Evolutionary conservation across 2,113 vertebrate genomes (phyloP).

Genomic region (Martes martes): DNA sequence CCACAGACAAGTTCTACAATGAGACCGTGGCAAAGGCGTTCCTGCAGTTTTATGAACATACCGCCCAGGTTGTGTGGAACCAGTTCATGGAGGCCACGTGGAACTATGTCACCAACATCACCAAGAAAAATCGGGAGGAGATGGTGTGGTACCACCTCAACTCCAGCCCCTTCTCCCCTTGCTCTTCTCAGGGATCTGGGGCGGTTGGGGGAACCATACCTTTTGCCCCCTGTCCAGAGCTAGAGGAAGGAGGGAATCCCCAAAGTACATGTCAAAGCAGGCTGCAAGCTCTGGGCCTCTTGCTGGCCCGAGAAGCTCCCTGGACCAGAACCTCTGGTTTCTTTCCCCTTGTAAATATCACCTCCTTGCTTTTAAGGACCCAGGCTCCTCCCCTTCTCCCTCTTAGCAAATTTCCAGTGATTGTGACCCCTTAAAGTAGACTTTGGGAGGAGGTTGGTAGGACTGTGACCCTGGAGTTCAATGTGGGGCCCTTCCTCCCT

Average conservation of each 20-base stretch:
- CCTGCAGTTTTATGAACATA: constrained; percentile 87
- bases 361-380: background rate
- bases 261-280: background rate
- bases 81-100: constrained; percentile 92
- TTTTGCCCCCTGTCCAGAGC: background rate
- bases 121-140: constrained; percentile 84
- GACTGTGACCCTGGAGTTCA: background rate
- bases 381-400: background rate
- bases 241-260: background rate
- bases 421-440: background rate
- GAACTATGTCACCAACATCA: constrained; percentile 94
- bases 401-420: background rate
- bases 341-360: background rate
- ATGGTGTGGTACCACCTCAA: constrained; percentile 84
- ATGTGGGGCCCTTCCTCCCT: background rate
- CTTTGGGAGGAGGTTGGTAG: background rate
- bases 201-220: background rate
- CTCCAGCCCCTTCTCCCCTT: background rate
- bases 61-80: constrained; percentile 89
- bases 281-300: background rate
- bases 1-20: constrained; percentile 87
- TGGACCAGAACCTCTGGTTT: background rate
- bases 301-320: background rate
- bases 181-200: background rate
- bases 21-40: constrained; percentile 86